Base-by-base conservation (phyloP, 2,113 vertebrate genomes). In the Lepidothrix coronata region DNA sequence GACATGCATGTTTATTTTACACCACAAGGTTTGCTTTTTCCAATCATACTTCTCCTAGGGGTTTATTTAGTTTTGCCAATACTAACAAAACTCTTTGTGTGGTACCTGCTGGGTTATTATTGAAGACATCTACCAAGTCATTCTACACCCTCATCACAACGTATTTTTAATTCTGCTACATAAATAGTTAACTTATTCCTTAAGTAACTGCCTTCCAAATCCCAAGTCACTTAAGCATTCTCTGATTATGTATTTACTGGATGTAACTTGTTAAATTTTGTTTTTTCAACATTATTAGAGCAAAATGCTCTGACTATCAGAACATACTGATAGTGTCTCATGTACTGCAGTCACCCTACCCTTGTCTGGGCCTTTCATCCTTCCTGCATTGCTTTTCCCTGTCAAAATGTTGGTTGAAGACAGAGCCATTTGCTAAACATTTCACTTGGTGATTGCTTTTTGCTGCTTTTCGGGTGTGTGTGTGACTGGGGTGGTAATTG, bases 131-230 rank as follows among this genome's bases (percentile, higher is more conserved):
- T 94, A 96, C 77, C 52, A 94, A 97, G 92, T 94, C 72, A 97
- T 92, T 96, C 96, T 96, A 94, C 96, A 97, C 96, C 80, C 83
- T 92, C 85, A 92, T 97, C 96, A 97, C 76, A 59, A 95, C 19
- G 0, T 98, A 87, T 96, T 96, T 96, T 97, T 92, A 97, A 95
- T 91, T 97, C 94, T 75, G 73, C 79, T 96, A 95, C 95, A 93
- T 96, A 96, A 97, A 97, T 95, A 95, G 91, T 95, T 73, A 89
- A 83, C 66, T 85, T 93, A 89, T 75, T 95, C 65, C 66, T 52
- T 70, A 88, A 96, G 81, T 71, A 95, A 91, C 88, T 55, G 83
- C 76, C 94, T 97, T 98, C 95, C 84, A 80, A 93, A 46, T 75
- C 88, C 87, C 70, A 82, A 80, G 49, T 41, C 87, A 55, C 66